Base-by-base conservation (phyloP, 2,113 vertebrate species). In the Parotia lawesii region DNA sequence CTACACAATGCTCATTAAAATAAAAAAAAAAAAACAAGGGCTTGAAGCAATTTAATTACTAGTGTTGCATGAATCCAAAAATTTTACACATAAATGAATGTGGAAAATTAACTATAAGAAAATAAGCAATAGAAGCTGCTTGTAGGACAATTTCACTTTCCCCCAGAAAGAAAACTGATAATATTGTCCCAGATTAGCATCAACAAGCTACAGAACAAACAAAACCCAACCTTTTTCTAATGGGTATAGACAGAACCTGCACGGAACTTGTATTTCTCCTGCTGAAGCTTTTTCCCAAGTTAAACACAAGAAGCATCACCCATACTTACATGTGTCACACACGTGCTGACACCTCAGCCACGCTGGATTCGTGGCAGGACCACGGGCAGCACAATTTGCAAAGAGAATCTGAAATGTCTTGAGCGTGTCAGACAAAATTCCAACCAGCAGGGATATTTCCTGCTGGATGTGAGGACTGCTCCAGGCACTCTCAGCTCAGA, bases 301-400 rank as follows among this genome's bases (percentile, higher is more conserved):
- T 10, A 23, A 38, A 31, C 19, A n/a, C 21, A 6, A 25, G 60
- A 42, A 80, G 27, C 15, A 1, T 1, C 51, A n/a, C 10, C 20
- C 50, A 27, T 3, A 27, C 29, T 33, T 9, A 25, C 3, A 1
- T 4, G 2, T n/a, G 15, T 47, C 23, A 20, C 15, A 5, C 25
- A 19, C 1, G 15, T 25, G 37, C 28, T 44, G 9, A 2, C n/a
- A 13, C 25, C 38, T 15, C 84, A 73, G 6, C 2, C 66, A 65
- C 18, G 31, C 75, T 40, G 47, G 5, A 14, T 15, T 48, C 24
- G 7, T 2, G 40, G 25, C 58, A 82, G 71, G 5, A 65, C 22
- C 31, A 8, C 11, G 17, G 48, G 27, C 3, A 61, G 35, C 40
- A 29, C 1, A 13, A 61, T 35, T 44, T 58, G 35, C 47, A 66